phyloP scores from a whole-genome alignment of 2,797 vertebrate genomes.

The Hirundo rustica region DNA sequence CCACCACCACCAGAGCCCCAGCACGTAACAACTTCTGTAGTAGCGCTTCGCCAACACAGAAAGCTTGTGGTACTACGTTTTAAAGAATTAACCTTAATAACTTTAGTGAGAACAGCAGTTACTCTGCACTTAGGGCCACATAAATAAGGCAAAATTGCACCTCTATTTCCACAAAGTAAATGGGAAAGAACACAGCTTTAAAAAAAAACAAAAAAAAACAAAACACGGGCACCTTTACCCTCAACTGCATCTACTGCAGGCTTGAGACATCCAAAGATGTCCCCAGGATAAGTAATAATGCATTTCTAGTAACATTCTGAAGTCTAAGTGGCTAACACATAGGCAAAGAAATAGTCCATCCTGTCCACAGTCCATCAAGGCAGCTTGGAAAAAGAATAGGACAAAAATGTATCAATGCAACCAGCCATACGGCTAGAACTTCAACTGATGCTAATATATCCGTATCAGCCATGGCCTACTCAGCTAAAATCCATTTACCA shows the following conservation, averaged over 20 bases:
- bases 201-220: fast-evolving
- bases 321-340: background rate
- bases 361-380: background rate
- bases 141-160: background rate
- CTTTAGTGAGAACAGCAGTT: background rate
- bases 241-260: background rate
- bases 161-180: background rate
- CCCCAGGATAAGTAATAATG: background rate
- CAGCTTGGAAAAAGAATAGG: background rate
- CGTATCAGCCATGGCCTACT: background rate
- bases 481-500: background rate
- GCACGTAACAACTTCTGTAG: background rate
- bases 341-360: background rate
- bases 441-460: background rate
- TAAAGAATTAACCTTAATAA: background rate
- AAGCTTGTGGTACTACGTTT: background rate
- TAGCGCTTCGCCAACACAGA: background rate
- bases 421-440: background rate
- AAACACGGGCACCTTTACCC: fast-evolving
- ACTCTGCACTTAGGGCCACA: background rate
- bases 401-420: background rate
- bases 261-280: background rate
- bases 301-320: background rate
- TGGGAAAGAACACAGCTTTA: background rate
- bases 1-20: background rate